Evolutionary conservation across 2,888 invertebrate species (phyloP).

Genomic region (Pyrgus malvae): DNA sequence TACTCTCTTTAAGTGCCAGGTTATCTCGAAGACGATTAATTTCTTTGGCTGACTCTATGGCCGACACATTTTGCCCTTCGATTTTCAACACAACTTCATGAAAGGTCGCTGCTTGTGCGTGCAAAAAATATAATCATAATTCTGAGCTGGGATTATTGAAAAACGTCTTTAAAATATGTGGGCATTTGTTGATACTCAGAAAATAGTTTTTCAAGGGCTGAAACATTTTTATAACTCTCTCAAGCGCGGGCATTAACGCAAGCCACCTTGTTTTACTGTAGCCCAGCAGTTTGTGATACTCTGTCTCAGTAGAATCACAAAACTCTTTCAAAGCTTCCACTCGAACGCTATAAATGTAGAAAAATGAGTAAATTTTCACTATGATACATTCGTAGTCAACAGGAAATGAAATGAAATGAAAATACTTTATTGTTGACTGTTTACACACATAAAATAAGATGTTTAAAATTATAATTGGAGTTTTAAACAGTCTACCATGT

Average conservation of each 20-base stretch:
- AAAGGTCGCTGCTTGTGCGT: conserved; percentile 31
- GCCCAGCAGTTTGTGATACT: conserved; percentile 39
- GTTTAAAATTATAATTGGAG: too few species aligned
- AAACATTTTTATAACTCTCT: conserved; percentile 43
- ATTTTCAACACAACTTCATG: not conserved
- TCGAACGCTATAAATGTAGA: conserved; percentile 38
- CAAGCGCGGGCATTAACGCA: conserved; percentile 34
- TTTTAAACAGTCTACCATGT: too few species aligned
- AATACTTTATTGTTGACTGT: too few species aligned
- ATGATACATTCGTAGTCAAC: conserved; percentile 37
- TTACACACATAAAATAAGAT: too few species aligned
- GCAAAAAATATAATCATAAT: conserved; percentile 41
- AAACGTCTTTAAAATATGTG: not conserved
- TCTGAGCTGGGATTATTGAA: conserved; percentile 13
- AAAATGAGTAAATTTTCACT: conserved; percentile 38
- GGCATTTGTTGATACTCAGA: conserved; percentile 37
- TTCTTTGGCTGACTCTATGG: conserved; percentile 24
- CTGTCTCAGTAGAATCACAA: conserved; percentile 34
- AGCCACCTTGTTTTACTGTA: conserved; percentile 38
- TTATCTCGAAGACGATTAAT: conserved; percentile 37
- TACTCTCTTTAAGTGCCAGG: conserved; percentile 36
- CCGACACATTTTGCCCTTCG: not conserved
- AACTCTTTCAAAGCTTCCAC: conserved; percentile 38
- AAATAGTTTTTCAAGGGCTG: conserved; percentile 44
- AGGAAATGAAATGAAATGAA: too few species aligned